Conservation (phyloP, 2,797 vertebrate genomes). For the Phoxinus dragarum region DNA sequence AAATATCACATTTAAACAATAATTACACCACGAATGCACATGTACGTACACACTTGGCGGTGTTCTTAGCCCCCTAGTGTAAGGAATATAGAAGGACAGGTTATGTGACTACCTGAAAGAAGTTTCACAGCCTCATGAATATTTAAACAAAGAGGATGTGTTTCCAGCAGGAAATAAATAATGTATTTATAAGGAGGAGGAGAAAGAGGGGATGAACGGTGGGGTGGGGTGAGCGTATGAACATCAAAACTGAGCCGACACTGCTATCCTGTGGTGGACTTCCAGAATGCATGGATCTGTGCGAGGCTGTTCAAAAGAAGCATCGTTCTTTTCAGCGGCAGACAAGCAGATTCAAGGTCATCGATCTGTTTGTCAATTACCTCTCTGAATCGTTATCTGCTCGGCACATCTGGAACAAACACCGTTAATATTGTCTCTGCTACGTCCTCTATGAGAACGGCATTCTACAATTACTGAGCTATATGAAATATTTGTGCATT, state of each 20-base stretch:
- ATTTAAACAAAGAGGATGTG: conserved; percentile 53
- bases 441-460: not conserved
- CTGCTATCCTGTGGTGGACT: conserved; percentile 63
- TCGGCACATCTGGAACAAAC: conserved; percentile 18
- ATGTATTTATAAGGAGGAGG: conserved; percentile 38
- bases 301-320: not conserved
- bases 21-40: not conserved
- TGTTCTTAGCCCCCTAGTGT: conserved; percentile 26
- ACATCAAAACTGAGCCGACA: conserved; percentile 61
- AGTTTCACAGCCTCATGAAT: conserved; percentile 47
- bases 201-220: not conserved
- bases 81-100: conserved; percentile 24
- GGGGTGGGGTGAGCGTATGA: conserved; percentile 39
- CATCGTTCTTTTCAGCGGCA: not conserved
- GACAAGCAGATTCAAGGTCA: conserved; percentile 14
- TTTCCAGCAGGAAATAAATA: not conserved
- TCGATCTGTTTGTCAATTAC: conserved; percentile 13
- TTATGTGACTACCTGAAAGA: conserved; percentile 49
- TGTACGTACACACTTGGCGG: not conserved
- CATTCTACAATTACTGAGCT: not conserved
- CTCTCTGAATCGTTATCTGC: not conserved
- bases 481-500: too few species aligned
- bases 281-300: conserved; percentile 43
- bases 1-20: conserved; percentile 2
- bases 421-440: not conserved